phyloP scores from a whole-genome alignment of 2,797 vertebrate genomes.

The Diplodus sargus region DNA sequence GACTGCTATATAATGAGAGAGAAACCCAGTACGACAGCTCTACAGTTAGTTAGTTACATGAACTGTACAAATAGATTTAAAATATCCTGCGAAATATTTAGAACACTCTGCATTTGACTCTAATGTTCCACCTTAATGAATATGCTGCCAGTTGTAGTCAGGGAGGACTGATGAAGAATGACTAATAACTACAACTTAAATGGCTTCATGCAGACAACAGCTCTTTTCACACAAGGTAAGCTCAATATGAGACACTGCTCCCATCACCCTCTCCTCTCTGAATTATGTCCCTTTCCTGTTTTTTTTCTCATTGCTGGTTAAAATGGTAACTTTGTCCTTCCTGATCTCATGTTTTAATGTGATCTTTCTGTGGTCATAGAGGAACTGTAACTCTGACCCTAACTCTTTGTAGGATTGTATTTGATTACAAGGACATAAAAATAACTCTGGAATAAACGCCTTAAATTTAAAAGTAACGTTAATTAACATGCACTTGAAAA shows the following conservation, averaged over 20 bases:
- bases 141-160: background rate
- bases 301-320: constrained; percentile 15
- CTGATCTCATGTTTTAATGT: background rate
- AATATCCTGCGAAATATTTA: background rate
- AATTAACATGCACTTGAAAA: background rate
- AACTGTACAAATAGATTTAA: background rate
- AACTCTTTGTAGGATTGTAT: background rate
- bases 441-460: background rate
- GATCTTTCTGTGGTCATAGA: background rate
- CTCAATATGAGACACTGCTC: background rate
- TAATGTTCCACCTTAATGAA: background rate
- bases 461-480: background rate
- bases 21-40: background rate
- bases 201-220: too few species aligned
- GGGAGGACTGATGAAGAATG: background rate
- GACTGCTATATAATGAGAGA: too few species aligned
- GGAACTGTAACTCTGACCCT: background rate
- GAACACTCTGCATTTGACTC: background rate
- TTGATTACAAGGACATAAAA: background rate
- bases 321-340: background rate
- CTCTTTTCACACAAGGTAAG: background rate
- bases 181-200: background rate
- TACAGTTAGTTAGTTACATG: background rate
- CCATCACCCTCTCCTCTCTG: background rate
- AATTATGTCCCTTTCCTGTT: background rate